Conservation (phyloP, 2,888 invertebrate species). For the Synergus japonicus region DNA sequence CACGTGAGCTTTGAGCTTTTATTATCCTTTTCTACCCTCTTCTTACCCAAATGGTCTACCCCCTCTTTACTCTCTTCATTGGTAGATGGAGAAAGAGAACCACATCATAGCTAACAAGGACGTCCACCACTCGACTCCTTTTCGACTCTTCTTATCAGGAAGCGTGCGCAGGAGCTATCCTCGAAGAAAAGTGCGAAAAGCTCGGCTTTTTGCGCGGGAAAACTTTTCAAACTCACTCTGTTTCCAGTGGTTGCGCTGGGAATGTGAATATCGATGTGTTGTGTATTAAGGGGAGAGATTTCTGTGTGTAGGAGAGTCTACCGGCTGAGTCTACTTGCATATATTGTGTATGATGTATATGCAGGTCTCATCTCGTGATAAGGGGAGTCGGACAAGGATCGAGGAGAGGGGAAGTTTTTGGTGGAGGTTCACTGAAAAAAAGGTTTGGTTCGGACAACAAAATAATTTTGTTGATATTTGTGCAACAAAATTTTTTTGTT, state of each 20-base stretch:
- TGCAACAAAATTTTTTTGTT: no score
- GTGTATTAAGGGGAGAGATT: not conserved
- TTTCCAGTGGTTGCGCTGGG: slow-evolving; percentile 38
- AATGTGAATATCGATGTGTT: not conserved
- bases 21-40: slow-evolving; percentile 52
- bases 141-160: slow-evolving; percentile 20
- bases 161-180: not conserved
- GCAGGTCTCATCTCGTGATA: not conserved
- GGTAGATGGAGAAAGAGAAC: not conserved
- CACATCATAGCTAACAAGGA: slow-evolving; percentile 1
- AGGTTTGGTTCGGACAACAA: no score
- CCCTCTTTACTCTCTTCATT: not conserved
- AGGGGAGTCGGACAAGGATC: not conserved
- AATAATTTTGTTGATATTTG: no score
- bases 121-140: slow-evolving; percentile 34
- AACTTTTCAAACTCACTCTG: slow-evolving; percentile 65
- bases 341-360: not conserved
- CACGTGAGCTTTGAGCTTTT: slow-evolving; percentile 26
- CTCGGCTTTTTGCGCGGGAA: slow-evolving; percentile 68
- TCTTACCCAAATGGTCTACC: slow-evolving; percentile 45
- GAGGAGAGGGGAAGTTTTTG: not conserved
- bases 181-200: slow-evolving; percentile 65
- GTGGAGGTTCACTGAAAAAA: no score
- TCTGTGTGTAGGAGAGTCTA: not conserved
- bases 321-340: not conserved